phyloP scores from a whole-genome alignment of 2,888 invertebrate genomes.

The Flexamia atlantica region DNA sequence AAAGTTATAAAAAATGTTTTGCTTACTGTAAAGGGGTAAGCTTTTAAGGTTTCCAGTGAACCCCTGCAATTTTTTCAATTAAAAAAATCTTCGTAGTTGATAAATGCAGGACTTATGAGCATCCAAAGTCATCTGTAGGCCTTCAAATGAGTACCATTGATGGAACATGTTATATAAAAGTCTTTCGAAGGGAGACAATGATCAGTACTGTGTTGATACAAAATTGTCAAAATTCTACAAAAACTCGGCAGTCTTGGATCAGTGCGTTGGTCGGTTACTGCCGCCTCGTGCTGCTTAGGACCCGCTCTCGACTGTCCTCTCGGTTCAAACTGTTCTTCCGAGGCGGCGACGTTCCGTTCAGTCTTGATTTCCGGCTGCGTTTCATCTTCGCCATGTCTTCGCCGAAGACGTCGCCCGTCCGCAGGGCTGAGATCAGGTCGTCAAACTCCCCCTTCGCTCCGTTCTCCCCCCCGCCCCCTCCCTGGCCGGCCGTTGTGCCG shows the following conservation, averaged over 20 bases:
- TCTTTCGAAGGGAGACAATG: conserved; percentile 23
- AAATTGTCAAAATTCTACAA: conserved; percentile 32
- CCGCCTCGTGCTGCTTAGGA: conserved; percentile 66
- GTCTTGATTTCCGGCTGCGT: conserved; percentile 83
- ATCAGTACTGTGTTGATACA: conserved; percentile 19
- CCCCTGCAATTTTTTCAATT: neutral
- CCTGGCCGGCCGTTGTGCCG: conserved; percentile 55
- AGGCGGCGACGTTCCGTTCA: conserved; percentile 80
- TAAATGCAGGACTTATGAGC: neutral
- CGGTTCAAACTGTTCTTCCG: conserved; percentile 80
- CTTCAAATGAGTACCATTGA: neutral
- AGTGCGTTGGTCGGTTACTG: conserved; percentile 47
- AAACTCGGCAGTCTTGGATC: conserved; percentile 33
- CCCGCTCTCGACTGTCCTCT: conserved; percentile 82
- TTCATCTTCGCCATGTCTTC: conserved; percentile 97
- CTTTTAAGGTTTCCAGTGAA: neutral
- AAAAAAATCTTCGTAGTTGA: neutral
- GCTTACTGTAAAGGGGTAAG: conserved; percentile 52
- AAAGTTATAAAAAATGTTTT: neutral
- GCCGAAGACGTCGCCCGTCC: conserved; percentile 97
- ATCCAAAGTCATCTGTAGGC: neutral
- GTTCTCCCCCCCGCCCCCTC: conserved; percentile 58
- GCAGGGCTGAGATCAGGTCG: conserved; percentile 94
- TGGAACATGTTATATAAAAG: neutral
- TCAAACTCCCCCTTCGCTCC: conserved; percentile 87